These are phyloP conservation scores for Drosophila tristis DNA, from an alignment of 1,140 invertebrate species.

Conservation along the genomic window DNA sequence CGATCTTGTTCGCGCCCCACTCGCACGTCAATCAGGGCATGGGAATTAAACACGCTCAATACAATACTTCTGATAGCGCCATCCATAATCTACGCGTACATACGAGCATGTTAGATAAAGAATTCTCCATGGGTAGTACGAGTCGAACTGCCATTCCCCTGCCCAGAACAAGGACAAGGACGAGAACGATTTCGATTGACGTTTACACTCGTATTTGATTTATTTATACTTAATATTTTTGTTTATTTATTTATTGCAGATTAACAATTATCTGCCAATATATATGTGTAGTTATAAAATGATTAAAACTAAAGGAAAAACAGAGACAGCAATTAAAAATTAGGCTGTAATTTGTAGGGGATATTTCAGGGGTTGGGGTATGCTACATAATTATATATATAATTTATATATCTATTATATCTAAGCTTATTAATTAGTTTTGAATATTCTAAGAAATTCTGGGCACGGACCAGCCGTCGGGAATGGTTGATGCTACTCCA, in stretches of 20 bases:
- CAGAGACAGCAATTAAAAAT: too few species aligned
- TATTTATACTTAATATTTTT: slow-evolving; percentile 3
- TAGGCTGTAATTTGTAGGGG: too few species aligned
- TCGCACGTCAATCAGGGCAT: slow-evolving; percentile 20
- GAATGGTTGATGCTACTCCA: not conserved
- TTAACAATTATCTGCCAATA: too few species aligned
- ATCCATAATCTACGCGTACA: slow-evolving; percentile 9
- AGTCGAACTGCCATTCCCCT: not conserved
- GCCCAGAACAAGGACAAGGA: too few species aligned
- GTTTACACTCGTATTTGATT: not conserved
- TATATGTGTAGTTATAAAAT: too few species aligned
- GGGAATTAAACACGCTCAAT: slow-evolving; percentile 22
- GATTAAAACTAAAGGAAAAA: too few species aligned
- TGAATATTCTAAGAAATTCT: not conserved
- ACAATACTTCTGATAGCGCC: slow-evolving; percentile 15
- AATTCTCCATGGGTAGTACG: not conserved
- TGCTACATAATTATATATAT: too few species aligned
- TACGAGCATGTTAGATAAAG: slow-evolving; percentile 4
- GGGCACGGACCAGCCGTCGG: slow-evolving; percentile 34
- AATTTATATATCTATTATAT: not conserved
- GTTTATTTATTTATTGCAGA: too few species aligned
- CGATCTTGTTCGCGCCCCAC: slow-evolving; percentile 27
- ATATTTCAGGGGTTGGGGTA: too few species aligned
- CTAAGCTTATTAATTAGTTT: slow-evolving; percentile 12
- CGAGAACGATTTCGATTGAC: too few species aligned